Percentiles rank a stretch among this genome's conserved stretches.
Conservation (phyloP, 2,113 vertebrate genomes). For the Megaptera novaeangliae region DNA sequence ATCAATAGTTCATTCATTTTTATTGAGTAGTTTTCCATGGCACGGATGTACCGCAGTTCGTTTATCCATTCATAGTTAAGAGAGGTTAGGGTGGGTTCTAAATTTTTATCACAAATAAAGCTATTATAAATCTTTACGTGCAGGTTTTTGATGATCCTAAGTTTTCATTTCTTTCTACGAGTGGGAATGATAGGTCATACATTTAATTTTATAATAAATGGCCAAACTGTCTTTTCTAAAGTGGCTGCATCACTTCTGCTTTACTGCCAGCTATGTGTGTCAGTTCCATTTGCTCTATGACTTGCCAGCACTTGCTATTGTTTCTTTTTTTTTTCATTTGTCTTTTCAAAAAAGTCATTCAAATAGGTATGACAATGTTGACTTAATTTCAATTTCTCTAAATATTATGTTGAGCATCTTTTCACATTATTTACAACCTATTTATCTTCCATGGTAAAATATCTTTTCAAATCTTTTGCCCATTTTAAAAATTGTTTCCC, state of each 20-base stretch:
- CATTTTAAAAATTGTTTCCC: background rate
- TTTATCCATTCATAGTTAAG: background rate
- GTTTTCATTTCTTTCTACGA: background rate
- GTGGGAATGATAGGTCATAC: background rate
- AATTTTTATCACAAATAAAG: background rate
- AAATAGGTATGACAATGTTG: background rate
- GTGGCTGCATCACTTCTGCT: background rate
- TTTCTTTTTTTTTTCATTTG: background rate
- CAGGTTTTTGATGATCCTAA: background rate
- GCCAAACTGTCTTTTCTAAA: background rate
- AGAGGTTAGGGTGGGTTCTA: background rate
- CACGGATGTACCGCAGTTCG: background rate
- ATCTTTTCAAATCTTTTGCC: background rate
- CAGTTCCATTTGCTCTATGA: background rate
- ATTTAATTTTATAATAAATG: background rate
- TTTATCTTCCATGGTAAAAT: background rate
- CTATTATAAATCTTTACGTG: background rate
- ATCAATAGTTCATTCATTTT: background rate
- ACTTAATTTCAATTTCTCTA: background rate
- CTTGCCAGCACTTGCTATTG: background rate
- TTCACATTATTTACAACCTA: background rate
- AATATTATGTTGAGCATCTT: background rate
- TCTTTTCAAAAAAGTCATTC: background rate
- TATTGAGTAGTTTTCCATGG: background rate
- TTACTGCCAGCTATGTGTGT: background rate